Evolutionary conservation across 2,113 vertebrate species (phyloP).

Genomic region (Xerus inauris): DNA sequence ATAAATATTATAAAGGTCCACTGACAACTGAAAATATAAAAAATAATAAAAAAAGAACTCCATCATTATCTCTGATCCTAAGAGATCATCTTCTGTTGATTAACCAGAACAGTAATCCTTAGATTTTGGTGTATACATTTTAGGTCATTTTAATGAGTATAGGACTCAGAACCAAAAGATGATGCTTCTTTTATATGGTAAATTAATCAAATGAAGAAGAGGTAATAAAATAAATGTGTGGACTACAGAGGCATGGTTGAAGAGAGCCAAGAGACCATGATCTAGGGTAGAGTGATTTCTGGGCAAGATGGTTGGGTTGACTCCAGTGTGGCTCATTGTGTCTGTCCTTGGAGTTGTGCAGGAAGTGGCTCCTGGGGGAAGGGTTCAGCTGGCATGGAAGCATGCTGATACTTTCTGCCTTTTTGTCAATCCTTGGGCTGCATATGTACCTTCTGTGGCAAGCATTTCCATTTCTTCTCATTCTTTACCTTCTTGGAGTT

Average conservation of each 20-base stretch:
- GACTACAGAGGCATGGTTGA: not conserved
- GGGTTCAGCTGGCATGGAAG: not conserved
- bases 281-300: not conserved
- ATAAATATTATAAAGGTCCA: too few relatives aligned
- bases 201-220: not conserved
- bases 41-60: too few relatives aligned
- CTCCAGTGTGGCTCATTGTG: not conserved
- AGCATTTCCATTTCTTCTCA: not conserved
- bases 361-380: not conserved
- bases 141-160: not conserved
- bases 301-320: not conserved
- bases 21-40: too few relatives aligned
- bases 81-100: not conserved
- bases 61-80: not conserved
- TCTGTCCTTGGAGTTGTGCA: not conserved
- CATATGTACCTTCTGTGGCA: accelerated
- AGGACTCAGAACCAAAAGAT: not conserved
- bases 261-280: not conserved
- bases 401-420: not conserved
- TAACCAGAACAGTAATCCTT: not conserved
- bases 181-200: not conserved
- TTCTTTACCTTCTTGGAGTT: not conserved
- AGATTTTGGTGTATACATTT: not conserved
- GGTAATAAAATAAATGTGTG: not conserved
- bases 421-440: not conserved